Evolutionary conservation across 2,888 invertebrate genomes (phyloP).

Genomic region (Lycaena phlaeas): DNA sequence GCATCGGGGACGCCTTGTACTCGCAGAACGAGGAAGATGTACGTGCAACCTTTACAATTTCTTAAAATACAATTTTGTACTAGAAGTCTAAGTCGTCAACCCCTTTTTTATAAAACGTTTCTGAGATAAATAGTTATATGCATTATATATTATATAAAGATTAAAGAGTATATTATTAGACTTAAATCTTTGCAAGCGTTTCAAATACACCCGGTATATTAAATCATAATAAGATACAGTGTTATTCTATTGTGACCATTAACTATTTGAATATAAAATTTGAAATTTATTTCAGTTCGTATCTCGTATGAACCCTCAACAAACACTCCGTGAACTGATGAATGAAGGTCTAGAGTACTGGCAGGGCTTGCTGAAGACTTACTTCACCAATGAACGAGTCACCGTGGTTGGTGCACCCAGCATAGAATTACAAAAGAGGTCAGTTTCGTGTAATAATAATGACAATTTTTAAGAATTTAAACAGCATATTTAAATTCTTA

Average conservation of each 20-base stretch:
- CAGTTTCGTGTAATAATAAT: conserved; percentile 19
- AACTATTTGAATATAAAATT: conserved; percentile 5
- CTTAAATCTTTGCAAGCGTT: too few species aligned
- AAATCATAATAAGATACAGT: too few species aligned
- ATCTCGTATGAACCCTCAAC: conserved; percentile 78
- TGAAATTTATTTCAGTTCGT: conserved; percentile 65
- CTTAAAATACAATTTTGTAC: too few species aligned
- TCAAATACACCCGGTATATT: too few species aligned
- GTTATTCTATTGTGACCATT: conserved; percentile 4
- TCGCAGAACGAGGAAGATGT: conserved; percentile 82
- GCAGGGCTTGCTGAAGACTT: conserved; percentile 78
- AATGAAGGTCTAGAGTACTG: conserved; percentile 79
- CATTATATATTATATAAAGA: too few species aligned
- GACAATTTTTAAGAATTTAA: too few species aligned
- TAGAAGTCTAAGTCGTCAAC: too few species aligned
- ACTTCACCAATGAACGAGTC: conserved; percentile 76
- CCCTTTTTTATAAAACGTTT: too few species aligned
- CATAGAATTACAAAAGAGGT: conserved; percentile 51
- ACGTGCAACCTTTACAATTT: conserved; percentile 45
- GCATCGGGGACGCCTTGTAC: conserved; percentile 89
- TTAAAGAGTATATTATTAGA: too few species aligned
- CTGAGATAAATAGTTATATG: too few species aligned
- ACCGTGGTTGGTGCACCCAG: conserved; percentile 76
- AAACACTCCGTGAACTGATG: conserved; percentile 73
- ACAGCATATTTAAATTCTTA: too few species aligned